Conservation (phyloP, 2,797 vertebrate genomes). For the Hipposideros larvatus region DNA sequence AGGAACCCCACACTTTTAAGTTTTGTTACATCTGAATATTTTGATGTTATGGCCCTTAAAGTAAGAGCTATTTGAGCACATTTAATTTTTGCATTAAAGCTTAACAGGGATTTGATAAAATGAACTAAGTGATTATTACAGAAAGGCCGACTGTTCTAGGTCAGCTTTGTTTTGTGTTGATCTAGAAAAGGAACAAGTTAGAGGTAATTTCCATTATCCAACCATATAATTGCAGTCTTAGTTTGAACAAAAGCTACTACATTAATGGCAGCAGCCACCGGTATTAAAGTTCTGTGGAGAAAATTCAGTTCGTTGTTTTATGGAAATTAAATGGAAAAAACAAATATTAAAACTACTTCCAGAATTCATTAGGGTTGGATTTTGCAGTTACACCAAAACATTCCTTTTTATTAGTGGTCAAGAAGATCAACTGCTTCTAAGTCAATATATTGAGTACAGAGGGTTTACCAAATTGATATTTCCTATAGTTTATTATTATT, state of each 20-base stretch:
- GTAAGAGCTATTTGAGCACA: neutral
- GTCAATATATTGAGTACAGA: slow-evolving; percentile 15
- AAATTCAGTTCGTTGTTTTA: neutral
- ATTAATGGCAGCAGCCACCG: neutral
- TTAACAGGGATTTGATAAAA: neutral
- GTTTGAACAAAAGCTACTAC: neutral
- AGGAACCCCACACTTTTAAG: neutral
- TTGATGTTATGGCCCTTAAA: neutral
- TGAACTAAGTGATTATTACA: neutral
- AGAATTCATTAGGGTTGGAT: neutral
- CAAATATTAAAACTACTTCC: neutral
- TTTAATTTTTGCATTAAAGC: neutral
- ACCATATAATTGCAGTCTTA: neutral
- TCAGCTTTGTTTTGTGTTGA: neutral
- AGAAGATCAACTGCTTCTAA: neutral
- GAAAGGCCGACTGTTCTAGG: neutral
- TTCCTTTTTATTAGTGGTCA: neutral
- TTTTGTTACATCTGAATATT: neutral
- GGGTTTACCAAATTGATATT: neutral
- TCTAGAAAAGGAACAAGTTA: neutral
- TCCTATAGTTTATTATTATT: neutral
- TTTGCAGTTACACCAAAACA: neutral
- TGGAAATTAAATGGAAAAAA: neutral
- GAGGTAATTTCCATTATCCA: slow-evolving; percentile 50
- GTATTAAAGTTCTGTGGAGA: neutral